phyloP scores from a whole-genome alignment of 2,797 vertebrate species.

The Melanotaenia maccullochi region DNA sequence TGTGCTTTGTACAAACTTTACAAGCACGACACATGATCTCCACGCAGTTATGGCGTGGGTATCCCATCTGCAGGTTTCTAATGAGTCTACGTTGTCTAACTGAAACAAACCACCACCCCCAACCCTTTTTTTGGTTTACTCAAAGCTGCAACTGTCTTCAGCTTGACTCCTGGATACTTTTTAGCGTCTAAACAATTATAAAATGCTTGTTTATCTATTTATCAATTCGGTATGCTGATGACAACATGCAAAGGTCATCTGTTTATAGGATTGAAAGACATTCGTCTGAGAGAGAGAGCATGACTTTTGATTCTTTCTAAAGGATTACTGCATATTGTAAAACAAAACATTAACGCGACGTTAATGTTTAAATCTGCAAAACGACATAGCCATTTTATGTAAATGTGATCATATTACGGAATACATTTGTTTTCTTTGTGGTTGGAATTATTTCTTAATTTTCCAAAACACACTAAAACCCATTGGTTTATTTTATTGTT shows the following conservation, averaged over 20 bases:
- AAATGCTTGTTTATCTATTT: constrained; percentile 62
- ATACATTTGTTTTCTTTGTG: background rate
- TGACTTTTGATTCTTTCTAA: background rate
- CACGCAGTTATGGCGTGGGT: constrained; percentile 76
- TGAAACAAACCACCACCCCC: constrained; percentile 38
- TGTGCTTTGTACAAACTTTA: constrained; percentile 42
- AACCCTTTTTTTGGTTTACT: constrained; percentile 19
- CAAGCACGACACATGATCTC: constrained; percentile 62
- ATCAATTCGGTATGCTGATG: constrained; percentile 38
- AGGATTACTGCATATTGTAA: background rate
- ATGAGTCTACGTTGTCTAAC: constrained; percentile 52
- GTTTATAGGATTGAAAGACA: constrained; percentile 18
- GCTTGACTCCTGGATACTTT: constrained; percentile 51
- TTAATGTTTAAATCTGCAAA: background rate
- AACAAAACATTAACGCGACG: background rate
- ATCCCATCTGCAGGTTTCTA: constrained; percentile 71
- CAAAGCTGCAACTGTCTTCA: constrained; percentile 36
- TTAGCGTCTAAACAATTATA: constrained; percentile 66
- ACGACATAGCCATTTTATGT: no score
- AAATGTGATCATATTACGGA: background rate
- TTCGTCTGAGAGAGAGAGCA: constrained; percentile 7
- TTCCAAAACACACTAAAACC: background rate
- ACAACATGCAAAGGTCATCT: constrained; percentile 35
- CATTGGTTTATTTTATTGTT: background rate
- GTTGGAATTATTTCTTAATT: background rate